phyloP scores from a whole-genome alignment of 2,113 vertebrate genomes.

The Bambusicola thoracicus region DNA sequence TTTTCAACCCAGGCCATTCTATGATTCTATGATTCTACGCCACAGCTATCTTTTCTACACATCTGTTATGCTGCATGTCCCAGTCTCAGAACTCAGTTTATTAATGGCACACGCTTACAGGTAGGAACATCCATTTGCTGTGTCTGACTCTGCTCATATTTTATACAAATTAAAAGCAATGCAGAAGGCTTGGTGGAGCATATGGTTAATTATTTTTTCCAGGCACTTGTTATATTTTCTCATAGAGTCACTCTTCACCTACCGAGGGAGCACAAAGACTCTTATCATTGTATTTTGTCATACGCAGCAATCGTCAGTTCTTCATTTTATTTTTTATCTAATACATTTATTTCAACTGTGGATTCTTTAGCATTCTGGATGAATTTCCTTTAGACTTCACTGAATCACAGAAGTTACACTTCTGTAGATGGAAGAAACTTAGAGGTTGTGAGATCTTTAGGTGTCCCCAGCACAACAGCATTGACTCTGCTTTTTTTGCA shows the following conservation, averaged over 20 bases:
- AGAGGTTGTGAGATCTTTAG: neutral
- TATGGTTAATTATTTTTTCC: conserved; percentile 55
- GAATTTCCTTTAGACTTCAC: neutral
- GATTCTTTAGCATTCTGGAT: neutral
- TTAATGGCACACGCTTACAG: neutral
- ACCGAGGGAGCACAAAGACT: conserved; percentile 14
- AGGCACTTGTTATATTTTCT: conserved; percentile 32
- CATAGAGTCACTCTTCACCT: conserved; percentile 37
- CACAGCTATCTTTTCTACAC: neutral
- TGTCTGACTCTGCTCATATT: conserved; percentile 25
- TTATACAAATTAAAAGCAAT: conserved; percentile 37
- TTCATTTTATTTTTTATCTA: neutral
- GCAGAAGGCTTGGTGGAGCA: neutral
- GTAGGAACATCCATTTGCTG: neutral
- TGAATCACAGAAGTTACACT: neutral
- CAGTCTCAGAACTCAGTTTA: neutral
- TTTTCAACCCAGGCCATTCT: too few species aligned
- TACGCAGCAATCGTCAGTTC: neutral
- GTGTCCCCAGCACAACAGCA: neutral
- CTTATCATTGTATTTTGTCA: neutral
- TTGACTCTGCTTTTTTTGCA: neutral
- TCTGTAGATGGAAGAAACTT: neutral
- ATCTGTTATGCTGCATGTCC: neutral
- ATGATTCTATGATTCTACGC: too few species aligned
- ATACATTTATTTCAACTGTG: neutral